Base-by-base conservation (phyloP, 2,888 invertebrate species). In the Zele albiditarsus region DNA sequence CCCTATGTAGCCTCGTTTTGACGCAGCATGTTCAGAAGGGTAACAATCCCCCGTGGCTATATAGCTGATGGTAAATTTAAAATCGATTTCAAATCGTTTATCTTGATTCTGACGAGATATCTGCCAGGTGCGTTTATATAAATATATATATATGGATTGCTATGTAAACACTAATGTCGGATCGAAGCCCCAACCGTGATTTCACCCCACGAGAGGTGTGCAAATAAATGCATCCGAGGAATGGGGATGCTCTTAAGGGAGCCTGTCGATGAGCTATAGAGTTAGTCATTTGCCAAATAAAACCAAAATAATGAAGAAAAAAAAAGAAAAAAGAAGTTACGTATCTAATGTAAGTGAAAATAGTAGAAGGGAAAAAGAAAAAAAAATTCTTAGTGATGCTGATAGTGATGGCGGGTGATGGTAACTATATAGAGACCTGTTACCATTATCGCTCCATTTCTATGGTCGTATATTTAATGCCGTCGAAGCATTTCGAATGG, bases 401-500 rank as follows among this genome's bases (percentile, higher is more conserved):
- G 63, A 27, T 63, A 33, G 63, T 27, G 53, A 31, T 60, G n/a
- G 27, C 16, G 16, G 60, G 28, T 60, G 53, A 60, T 60, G 28
- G 60, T 60, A 28, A 60, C 60, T 60, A 60, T 58, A 31, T 71
- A 71, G 73, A 85, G 83, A 81, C 84, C 80, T 85, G 86, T 85
- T 82, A 85, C 82, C 84, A 73, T 73, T 84, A 83, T 81, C 81
- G 80, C 83, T 82, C 82, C 84, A 82, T 84, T 84, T 84, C 77
- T 80, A 80, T 79, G 80, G 79, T 75, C 85, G 85, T 85, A 86
- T 85, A 86, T 86, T 86, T 85, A 85, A 86, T 82, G 82, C 85
- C 83, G 85, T 84, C 85, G 85, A 85, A 84, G 85, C 84, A 86
- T 85, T 85, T 83, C 82, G 83, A 85, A 85, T 85, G 83, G 84